Evolutionary conservation across 2,797 vertebrate species (phyloP).

Genomic region (Eulemur coronatus): DNA sequence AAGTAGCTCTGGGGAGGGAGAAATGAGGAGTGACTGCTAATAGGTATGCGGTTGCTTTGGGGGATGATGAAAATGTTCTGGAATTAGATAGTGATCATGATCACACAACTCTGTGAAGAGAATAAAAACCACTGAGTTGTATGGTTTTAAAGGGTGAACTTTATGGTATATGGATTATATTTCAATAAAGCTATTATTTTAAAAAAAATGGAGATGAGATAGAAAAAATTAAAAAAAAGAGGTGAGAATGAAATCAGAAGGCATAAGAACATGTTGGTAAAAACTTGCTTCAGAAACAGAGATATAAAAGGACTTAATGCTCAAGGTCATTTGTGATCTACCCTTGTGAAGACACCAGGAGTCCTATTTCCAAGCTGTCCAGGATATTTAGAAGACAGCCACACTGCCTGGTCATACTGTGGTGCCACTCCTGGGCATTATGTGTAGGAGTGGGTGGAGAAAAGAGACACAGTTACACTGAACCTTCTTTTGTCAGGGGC

Average conservation of each 20-base stretch:
- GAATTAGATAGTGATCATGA: background rate
- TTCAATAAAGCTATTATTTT: background rate
- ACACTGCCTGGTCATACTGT: background rate
- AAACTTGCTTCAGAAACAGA: constrained; percentile 6
- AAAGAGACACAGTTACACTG: background rate
- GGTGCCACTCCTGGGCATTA: background rate
- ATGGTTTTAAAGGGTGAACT: background rate
- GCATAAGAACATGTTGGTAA: background rate
- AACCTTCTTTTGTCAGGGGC: background rate
- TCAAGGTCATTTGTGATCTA: background rate
- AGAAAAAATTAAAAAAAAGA: background rate
- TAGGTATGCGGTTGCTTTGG: background rate
- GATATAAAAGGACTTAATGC: background rate
- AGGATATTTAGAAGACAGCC: background rate
- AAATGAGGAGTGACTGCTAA: background rate
- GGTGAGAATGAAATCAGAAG: constrained; percentile 28
- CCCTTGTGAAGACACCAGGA: background rate
- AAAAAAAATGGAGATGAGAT: background rate
- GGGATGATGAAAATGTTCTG: background rate
- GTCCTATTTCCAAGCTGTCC: background rate
- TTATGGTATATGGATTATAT: background rate
- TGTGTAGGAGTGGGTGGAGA: background rate
- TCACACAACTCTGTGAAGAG: background rate
- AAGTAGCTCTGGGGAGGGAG: background rate
- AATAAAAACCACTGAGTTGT: background rate